Conservation (phyloP, 2,888 invertebrate genomes). For the Rhagophthalmus giganteus region DNA sequence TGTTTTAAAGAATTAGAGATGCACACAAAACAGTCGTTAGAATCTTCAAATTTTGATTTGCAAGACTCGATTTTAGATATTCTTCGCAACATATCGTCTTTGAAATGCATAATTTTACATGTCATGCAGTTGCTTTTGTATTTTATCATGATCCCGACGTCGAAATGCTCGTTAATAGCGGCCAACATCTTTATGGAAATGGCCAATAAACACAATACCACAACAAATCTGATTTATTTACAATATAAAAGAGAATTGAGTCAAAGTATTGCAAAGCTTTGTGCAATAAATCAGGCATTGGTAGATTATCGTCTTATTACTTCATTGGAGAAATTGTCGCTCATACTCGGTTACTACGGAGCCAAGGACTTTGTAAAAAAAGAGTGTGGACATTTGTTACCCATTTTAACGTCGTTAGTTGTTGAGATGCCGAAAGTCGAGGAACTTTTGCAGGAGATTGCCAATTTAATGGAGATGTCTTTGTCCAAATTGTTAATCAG, state of each 20-base stretch:
- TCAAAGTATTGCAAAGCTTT: constrained; percentile 60
- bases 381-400: constrained; percentile 70
- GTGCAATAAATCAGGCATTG: constrained; percentile 61
- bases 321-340: constrained; percentile 64
- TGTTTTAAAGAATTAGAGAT: constrained; percentile 57
- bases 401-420: constrained; percentile 64
- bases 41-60: constrained; percentile 57
- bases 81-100: constrained; percentile 59
- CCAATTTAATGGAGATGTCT: constrained; percentile 61
- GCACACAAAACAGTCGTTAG: constrained; percentile 57
- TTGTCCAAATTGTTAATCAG: constrained; percentile 65
- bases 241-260: constrained; percentile 66
- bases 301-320: constrained; percentile 62
- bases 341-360: constrained; percentile 70
- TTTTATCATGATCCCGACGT: constrained; percentile 66
- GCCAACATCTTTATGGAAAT: constrained; percentile 62
- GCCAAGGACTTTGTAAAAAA: constrained; percentile 70
- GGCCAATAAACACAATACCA: constrained; percentile 59
- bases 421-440: constrained; percentile 62
- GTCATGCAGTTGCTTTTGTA: constrained; percentile 61
- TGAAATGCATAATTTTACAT: constrained; percentile 54
- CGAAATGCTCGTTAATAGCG: constrained; percentile 62
- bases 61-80: constrained; percentile 61
- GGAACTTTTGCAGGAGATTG: constrained; percentile 67
- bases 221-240: constrained; percentile 63